Conservation (phyloP, 2,113 vertebrate genomes). For the Eulemur rufifrons region DNA sequence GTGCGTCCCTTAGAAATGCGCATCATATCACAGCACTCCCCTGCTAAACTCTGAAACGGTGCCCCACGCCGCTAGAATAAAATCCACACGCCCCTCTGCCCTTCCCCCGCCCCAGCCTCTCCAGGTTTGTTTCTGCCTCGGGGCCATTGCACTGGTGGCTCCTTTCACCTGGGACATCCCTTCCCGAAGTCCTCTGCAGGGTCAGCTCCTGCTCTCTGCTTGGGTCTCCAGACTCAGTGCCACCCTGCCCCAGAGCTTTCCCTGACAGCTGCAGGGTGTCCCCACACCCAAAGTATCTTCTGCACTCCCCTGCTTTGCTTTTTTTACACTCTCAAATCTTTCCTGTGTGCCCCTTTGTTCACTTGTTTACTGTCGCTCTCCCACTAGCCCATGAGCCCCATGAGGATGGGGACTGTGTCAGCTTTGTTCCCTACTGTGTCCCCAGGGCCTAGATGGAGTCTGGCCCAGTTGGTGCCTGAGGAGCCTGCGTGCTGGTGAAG, state of each 20-base stretch:
- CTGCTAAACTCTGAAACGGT: background rate
- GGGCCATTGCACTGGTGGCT: background rate
- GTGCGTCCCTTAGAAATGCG: background rate
- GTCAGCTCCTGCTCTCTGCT: background rate
- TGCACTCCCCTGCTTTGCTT: background rate
- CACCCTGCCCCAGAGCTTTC: background rate
- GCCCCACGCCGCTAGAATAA: background rate
- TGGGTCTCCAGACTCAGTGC: background rate
- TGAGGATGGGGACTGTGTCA: fast-evolving
- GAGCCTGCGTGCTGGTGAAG: background rate
- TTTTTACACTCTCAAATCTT: background rate
- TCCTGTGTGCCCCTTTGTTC: background rate
- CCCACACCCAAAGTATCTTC: background rate
- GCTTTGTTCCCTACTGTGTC: background rate
- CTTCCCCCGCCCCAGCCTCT: background rate
- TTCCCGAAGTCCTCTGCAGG: background rate
- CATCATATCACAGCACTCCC: background rate
- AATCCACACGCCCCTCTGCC: background rate
- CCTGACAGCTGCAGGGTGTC: background rate
- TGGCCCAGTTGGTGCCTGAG: background rate
- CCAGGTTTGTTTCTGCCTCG: background rate
- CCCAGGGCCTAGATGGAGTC: background rate
- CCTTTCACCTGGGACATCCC: background rate
- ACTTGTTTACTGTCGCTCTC: background rate
- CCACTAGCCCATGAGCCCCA: background rate